Percentiles rank a stretch among this genome's conserved stretches.
phyloP scores from a whole-genome alignment of 1,140 invertebrate species.

The Drosophila mojavensis region DNA sequence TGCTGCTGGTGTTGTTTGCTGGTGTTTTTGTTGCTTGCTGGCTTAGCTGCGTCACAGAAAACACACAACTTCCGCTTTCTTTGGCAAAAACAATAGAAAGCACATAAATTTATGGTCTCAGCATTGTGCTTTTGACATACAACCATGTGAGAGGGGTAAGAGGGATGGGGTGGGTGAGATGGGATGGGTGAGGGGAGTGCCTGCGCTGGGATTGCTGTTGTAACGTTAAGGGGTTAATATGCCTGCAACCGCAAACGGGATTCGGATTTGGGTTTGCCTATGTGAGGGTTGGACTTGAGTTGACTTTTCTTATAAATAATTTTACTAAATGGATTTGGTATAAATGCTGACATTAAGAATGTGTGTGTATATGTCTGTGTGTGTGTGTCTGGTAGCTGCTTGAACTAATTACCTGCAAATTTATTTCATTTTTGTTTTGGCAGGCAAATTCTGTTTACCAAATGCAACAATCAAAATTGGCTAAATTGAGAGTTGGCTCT shows the following conservation, averaged over 20 bases:
- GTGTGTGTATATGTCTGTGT: conserved; percentile 13
- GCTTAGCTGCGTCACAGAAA: conserved; percentile 23
- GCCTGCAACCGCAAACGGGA: conserved; percentile 79
- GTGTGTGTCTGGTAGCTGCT: conserved; percentile 54
- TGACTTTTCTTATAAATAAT: conserved; percentile 81
- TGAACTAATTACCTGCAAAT: conserved; percentile 79
- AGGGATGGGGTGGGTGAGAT: not conserved
- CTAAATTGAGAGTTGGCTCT: conserved; percentile 36
- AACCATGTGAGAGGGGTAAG: conserved; percentile 50
- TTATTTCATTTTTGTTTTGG: conserved; percentile 49
- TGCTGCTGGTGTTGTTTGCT: conserved; percentile 23
- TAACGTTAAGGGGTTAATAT: conserved; percentile 79
- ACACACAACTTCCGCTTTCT: conserved; percentile 76
- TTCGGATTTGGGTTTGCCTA: conserved; percentile 56
- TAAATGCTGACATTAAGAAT: conserved; percentile 60
- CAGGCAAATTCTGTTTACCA: conserved; percentile 44
- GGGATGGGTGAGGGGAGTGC: not conserved
- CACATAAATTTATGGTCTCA: conserved; percentile 82
- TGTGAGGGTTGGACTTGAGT: conserved; percentile 7
- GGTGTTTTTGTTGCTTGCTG: conserved; percentile 52
- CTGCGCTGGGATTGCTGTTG: conserved; percentile 2
- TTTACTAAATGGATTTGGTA: conserved; percentile 78
- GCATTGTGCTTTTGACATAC: conserved; percentile 80
- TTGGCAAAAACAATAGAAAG: conserved; percentile 82
- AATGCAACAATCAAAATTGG: conserved; percentile 75